phyloP scores from a whole-genome alignment of 2,797 vertebrate genomes.

The Pelochelys cantorii region DNA sequence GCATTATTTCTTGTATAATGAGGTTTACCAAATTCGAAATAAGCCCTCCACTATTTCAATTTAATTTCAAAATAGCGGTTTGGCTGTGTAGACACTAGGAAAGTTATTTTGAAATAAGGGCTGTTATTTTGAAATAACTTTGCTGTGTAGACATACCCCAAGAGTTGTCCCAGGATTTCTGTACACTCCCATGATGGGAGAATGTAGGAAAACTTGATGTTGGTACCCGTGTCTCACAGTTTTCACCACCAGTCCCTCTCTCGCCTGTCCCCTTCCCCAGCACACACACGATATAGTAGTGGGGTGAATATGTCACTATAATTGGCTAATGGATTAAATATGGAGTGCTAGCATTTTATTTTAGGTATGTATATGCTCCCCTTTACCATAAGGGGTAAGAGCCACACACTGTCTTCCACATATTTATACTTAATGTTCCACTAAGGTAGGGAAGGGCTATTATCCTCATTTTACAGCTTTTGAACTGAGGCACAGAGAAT shows the following conservation, averaged over 20 bases:
- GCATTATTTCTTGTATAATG: too few relatives aligned
- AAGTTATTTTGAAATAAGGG: too few relatives aligned
- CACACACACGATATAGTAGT: rapidly evolving
- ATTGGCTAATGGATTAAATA: background rate
- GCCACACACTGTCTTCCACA: background rate
- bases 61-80: too few relatives aligned
- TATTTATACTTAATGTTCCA: background rate
- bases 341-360: background rate
- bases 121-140: too few relatives aligned
- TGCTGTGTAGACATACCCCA: too few relatives aligned
- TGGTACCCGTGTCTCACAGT: background rate
- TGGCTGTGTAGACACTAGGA: too few relatives aligned
- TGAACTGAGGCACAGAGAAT: background rate
- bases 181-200: background rate
- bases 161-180: too few relatives aligned
- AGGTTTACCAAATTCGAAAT: too few relatives aligned
- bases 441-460: background rate
- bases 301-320: background rate
- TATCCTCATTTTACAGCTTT: background rate
- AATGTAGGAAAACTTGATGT: background rate
- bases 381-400: background rate
- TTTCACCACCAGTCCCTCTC: background rate
- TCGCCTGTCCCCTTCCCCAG: background rate
- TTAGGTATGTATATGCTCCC: background rate
- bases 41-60: too few relatives aligned